phyloP scores from a whole-genome alignment of 2,113 vertebrate species.

The Conger conger region DNA sequence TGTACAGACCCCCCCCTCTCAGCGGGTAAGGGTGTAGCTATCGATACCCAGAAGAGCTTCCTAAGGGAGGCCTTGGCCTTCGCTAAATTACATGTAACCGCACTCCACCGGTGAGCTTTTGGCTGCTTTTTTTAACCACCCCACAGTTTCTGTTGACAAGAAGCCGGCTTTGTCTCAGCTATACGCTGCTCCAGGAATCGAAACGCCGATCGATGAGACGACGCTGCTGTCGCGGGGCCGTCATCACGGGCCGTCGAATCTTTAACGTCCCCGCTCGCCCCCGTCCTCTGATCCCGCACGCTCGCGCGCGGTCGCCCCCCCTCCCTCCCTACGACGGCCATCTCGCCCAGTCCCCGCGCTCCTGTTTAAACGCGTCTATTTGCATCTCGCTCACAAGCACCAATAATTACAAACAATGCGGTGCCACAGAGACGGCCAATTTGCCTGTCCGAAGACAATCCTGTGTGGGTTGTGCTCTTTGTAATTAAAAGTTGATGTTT shows the following conservation, averaged over 20 bases:
- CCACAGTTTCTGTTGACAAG: too few relatives aligned
- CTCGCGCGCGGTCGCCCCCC: not conserved
- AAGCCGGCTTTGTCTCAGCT: too few relatives aligned
- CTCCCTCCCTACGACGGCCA: not conserved
- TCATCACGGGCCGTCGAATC: not conserved
- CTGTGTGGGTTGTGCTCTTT: not conserved
- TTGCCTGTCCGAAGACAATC: not conserved
- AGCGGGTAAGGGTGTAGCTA: slow-evolving; percentile 1
- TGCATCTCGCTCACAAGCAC: not conserved
- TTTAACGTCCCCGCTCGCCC: not conserved
- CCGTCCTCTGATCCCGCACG: not conserved
- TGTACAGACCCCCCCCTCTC: slow-evolving; percentile 14
- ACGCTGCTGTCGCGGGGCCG: too few relatives aligned
- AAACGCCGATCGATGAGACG: too few relatives aligned
- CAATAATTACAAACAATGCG: not conserved
- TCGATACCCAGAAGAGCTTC: slow-evolving; percentile 14
- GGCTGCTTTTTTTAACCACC: too few relatives aligned
- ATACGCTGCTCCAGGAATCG: too few relatives aligned
- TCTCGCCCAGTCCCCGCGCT: not conserved
- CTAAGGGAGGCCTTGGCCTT: not conserved
- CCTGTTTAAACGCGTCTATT: not conserved
- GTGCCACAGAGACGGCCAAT: not conserved
- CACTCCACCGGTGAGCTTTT: not conserved
- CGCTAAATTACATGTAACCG: slow-evolving; percentile 18
- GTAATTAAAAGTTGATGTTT: slow-evolving; percentile 8